These are phyloP conservation scores for Lutraria lutraria DNA, from an alignment of 2,888 invertebrate genomes.

Conservation along the genomic window DNA sequence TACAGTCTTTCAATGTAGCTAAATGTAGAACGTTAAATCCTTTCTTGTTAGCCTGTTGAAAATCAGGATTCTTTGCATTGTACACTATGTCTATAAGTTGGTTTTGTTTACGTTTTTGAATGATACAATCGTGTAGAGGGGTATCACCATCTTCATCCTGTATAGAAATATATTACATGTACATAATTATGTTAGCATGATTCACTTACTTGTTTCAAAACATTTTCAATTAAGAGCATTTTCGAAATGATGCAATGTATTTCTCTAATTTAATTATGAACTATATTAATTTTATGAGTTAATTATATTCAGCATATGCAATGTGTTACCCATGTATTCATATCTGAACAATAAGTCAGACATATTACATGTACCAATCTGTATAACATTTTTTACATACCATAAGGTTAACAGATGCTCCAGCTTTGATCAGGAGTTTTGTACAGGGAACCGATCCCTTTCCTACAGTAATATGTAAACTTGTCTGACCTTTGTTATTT, in stretches of 20 bases:
- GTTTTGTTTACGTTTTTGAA: constrained; percentile 57
- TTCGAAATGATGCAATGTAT: no score
- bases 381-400: constrained; percentile 38
- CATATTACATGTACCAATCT: no score
- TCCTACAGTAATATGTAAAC: constrained; percentile 70
- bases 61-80: constrained; percentile 63
- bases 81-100: constrained; percentile 59
- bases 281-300: no score
- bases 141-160: constrained; percentile 74
- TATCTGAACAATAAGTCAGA: no score
- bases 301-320: no score
- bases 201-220: no score
- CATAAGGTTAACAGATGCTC: constrained; percentile 70
- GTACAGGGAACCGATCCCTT: constrained; percentile 65
- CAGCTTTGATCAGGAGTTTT: constrained; percentile 61
- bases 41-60: constrained; percentile 58
- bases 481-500: constrained; percentile 69
- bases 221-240: no score
- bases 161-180: not conserved
- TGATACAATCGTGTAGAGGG: constrained; percentile 74
- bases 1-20: constrained; percentile 70
- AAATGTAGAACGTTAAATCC: constrained; percentile 74
- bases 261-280: no score
- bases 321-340: no score
- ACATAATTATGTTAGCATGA: no score